Percentiles rank a stretch among this genome's conserved stretches.
These are phyloP conservation scores for Neosalanx taihuensis DNA, from an alignment of 2,797 vertebrate species.

Conservation along the genomic window DNA sequence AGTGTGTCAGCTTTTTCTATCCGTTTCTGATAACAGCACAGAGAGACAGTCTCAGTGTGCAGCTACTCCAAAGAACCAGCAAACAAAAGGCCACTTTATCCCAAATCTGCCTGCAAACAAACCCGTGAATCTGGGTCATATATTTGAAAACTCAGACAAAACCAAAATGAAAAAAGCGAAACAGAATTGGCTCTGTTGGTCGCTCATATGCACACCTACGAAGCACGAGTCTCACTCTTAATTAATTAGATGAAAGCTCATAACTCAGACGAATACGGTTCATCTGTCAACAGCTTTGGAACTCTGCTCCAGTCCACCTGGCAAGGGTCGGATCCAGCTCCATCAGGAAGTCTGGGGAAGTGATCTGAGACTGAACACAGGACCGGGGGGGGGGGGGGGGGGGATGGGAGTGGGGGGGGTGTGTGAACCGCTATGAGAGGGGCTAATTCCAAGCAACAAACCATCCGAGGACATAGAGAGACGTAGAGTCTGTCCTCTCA, in stretches of 20 bases:
- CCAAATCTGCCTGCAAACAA: slow-evolving; percentile 26
- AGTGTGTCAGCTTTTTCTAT: slow-evolving; percentile 7
- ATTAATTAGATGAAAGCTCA: slow-evolving; percentile 25
- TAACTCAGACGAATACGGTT: slow-evolving; percentile 20
- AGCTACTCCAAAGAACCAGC: slow-evolving; percentile 18
- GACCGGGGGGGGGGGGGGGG: slow-evolving; percentile 11
- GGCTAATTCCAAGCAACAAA: not conserved
- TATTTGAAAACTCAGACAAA: slow-evolving; percentile 12
- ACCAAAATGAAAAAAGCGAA: slow-evolving; percentile 16
- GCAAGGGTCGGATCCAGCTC: not conserved
- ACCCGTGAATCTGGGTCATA: slow-evolving; percentile 20
- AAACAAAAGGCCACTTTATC: slow-evolving; percentile 29
- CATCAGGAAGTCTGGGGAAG: not conserved
- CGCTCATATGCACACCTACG: slow-evolving; percentile 13
- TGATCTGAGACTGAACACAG: slow-evolving; percentile 26
- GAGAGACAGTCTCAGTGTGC: slow-evolving; percentile 11
- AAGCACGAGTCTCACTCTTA: not conserved
- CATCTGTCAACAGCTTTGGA: slow-evolving; percentile 12
- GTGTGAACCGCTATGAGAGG: no score
- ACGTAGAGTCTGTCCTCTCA: not conserved
- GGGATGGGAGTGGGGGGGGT: not conserved
- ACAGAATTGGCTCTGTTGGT: not conserved
- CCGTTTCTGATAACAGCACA: slow-evolving; percentile 15
- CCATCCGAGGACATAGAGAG: not conserved
- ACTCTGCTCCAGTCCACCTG: slow-evolving; percentile 19